Percentiles rank a stretch among this genome's conserved stretches.
phyloP scores from a whole-genome alignment of 2,113 vertebrate species.

The Microcebus jonahi region DNA sequence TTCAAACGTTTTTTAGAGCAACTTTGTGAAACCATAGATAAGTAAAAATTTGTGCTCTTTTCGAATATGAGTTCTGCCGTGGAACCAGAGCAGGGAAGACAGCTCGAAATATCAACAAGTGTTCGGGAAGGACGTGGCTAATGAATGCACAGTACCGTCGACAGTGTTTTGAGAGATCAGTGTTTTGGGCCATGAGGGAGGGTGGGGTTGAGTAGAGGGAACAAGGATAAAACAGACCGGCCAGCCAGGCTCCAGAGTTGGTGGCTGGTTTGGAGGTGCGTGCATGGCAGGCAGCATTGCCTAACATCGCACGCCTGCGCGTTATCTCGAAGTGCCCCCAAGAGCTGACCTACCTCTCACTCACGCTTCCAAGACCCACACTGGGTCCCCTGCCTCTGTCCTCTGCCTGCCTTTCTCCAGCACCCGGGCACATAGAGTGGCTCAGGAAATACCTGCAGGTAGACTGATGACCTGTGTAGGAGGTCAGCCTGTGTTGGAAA shows the following conservation, averaged over 20 bases:
- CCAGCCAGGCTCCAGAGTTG: fast-evolving
- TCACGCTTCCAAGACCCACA: neutral
- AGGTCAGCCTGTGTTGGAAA: neutral
- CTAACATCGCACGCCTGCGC: fast-evolving
- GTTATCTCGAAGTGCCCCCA: neutral
- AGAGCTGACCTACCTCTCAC: neutral
- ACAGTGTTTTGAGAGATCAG: neutral
- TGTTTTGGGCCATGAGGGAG: neutral
- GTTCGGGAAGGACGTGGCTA: too few species aligned
- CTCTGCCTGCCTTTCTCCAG: neutral
- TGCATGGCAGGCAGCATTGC: too few species aligned
- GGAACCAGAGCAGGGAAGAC: too few species aligned
- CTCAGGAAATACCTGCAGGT: neutral
- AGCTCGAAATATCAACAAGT: too few species aligned
- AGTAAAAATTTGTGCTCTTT: too few species aligned
- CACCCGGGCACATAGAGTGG: neutral
- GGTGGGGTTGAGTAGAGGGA: neutral
- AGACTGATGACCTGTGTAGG: neutral
- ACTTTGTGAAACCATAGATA: too few species aligned
- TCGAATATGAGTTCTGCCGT: too few species aligned
- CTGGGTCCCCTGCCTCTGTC: neutral
- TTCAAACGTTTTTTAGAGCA: too few species aligned
- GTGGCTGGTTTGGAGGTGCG: neutral
- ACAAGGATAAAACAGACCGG: neutral
- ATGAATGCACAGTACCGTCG: neutral